Conservation (phyloP, 1,140 invertebrate species). For the Neelides sp. region DNA sequence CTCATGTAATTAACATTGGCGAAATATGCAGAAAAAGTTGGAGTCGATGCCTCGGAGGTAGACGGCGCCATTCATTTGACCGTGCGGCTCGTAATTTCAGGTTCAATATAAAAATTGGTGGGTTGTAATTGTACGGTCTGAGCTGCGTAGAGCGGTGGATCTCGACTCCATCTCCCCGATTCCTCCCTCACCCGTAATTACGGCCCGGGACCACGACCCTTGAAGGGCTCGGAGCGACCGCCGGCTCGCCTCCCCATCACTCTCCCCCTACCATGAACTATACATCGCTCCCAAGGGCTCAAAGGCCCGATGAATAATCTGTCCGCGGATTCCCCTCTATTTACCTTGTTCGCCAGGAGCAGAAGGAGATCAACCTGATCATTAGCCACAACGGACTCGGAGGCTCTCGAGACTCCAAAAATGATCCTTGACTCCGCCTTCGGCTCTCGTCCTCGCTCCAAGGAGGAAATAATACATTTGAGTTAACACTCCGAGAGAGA, state of each 20-base stretch:
- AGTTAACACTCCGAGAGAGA: too few species aligned
- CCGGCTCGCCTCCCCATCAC: slow-evolving; percentile 2
- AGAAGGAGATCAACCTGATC: too few species aligned
- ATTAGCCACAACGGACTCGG: too few species aligned
- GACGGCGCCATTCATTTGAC: slow-evolving; percentile 32
- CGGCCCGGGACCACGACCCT: slow-evolving; percentile 3
- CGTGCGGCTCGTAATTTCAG: slow-evolving; percentile 32
- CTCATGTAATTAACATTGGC: slow-evolving; percentile 30
- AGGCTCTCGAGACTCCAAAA: too few species aligned
- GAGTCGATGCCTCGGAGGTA: slow-evolving; percentile 24
- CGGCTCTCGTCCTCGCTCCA: too few species aligned
- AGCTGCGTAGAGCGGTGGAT: slow-evolving; percentile 12
- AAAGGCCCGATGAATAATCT: too few species aligned
- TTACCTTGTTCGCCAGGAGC: too few species aligned
- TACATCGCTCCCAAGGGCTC: too few species aligned
- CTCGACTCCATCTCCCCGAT: not conserved
- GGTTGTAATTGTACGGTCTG: slow-evolving; percentile 32
- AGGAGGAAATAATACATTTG: too few species aligned
- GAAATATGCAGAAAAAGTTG: slow-evolving; percentile 27
- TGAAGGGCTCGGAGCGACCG: too few species aligned
- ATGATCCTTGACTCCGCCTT: too few species aligned
- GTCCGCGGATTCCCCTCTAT: too few species aligned
- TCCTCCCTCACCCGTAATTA: slow-evolving; percentile 13
- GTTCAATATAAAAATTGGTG: slow-evolving; percentile 33
- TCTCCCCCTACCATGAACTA: not conserved